Evolutionary conservation across 2,888 invertebrate species (phyloP).

Genomic region (Clanis bilineata): DNA sequence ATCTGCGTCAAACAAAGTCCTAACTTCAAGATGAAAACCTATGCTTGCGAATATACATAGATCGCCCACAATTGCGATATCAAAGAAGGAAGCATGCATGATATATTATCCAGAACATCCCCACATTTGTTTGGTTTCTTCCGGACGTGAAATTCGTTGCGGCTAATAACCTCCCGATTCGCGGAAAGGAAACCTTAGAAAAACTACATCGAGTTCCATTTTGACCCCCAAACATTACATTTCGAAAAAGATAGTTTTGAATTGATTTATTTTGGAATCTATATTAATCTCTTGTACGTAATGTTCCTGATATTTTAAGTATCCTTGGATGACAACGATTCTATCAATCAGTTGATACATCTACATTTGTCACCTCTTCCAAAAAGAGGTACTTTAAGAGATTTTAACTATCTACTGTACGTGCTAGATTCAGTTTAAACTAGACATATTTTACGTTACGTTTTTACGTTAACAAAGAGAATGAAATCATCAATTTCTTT

Average conservation of each 20-base stretch:
- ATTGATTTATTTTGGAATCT: not conserved
- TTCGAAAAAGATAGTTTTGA: not conserved
- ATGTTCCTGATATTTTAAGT: too few relatives aligned
- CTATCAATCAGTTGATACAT: too few relatives aligned
- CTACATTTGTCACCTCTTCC: too few relatives aligned
- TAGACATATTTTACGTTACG: not conserved
- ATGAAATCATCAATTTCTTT: not conserved
- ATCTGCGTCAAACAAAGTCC: too few relatives aligned
- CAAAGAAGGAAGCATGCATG: not conserved
- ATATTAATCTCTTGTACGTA: too few relatives aligned
- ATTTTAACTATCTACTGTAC: not conserved
- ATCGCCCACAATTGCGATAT: not conserved
- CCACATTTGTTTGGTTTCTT: conserved; percentile 3
- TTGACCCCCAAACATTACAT: not conserved
- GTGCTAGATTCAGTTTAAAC: not conserved
- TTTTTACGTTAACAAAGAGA: not conserved
- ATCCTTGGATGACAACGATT: too few relatives aligned
- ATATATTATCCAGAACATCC: not conserved
- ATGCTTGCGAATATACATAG: not conserved
- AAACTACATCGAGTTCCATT: not conserved
- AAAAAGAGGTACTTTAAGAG: too few relatives aligned
- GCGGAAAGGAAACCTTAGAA: not conserved
- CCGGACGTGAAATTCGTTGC: not conserved
- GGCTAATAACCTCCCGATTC: not conserved
- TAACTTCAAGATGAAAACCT: not conserved